Percentiles rank a stretch among this genome's conserved stretches.
Conservation (phyloP, 2,888 invertebrate species). For the Pollenia griseotomentosa region DNA sequence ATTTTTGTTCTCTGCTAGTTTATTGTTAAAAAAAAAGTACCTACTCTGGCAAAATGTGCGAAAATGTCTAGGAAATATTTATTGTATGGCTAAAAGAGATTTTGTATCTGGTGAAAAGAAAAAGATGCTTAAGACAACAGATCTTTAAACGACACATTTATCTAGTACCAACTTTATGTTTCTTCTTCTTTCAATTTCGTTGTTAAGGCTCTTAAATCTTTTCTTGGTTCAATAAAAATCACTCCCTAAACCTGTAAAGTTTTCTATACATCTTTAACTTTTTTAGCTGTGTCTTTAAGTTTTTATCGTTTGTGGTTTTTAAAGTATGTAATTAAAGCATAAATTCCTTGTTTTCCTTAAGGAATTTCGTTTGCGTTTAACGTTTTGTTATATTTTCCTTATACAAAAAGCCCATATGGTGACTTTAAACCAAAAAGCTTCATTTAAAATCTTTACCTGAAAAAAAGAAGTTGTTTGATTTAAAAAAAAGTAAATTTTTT, state of each 20-base stretch:
- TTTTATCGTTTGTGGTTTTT: conserved; percentile 2
- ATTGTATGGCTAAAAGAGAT: conserved; percentile 40
- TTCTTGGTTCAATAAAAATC: conserved; percentile 13
- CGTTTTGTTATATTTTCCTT: conserved; percentile 18
- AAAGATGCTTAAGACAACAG: conserved; percentile 32
- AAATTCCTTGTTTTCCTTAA: conserved; percentile 71
- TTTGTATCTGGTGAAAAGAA: conserved; percentile 27
- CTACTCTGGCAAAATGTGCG: conserved; percentile 39
- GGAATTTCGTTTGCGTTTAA: conserved; percentile 63
- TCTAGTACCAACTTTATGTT: background rate
- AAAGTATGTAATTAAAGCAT: conserved; percentile 70
- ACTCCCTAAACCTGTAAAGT: conserved; percentile 9
- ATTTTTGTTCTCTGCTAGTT: background rate
- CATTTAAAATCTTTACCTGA: conserved; percentile 55
- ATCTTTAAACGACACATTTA: conserved; percentile 46
- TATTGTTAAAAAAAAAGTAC: background rate
- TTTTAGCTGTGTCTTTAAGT: background rate
- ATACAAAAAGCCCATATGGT: conserved; percentile 55
- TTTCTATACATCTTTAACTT: conserved; percentile 9
- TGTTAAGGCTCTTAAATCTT: background rate
- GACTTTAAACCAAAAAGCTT: conserved; percentile 18
- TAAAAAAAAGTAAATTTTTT: conserved; percentile 12
- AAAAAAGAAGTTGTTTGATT: conserved; percentile 6
- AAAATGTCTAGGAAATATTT: conserved; percentile 58
- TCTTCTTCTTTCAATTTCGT: background rate